phyloP scores from a whole-genome alignment of 2,113 vertebrate species.

The Podarcis raffonei region DNA sequence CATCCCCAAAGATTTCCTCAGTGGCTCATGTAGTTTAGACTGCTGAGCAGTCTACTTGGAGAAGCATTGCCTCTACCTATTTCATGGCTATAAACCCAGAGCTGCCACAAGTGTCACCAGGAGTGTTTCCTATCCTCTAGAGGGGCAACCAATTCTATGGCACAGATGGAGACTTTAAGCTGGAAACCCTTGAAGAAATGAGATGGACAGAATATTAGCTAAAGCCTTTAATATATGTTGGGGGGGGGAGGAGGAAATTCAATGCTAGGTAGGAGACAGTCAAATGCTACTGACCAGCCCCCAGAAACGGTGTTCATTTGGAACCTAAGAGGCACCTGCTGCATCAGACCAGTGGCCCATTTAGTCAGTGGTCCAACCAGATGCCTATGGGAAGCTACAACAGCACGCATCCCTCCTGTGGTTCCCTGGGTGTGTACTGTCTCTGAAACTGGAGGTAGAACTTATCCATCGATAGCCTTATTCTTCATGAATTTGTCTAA shows the following conservation, averaged over 20 bases:
- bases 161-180: neutral
- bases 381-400: no score
- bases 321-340: no score
- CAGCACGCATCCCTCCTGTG: no score
- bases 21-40: neutral
- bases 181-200: no score
- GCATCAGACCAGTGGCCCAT: no score
- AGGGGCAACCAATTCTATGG: neutral
- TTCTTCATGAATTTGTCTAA: no score
- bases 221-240: neutral
- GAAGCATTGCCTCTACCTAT: rapidly evolving
- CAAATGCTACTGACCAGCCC: neutral
- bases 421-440: no score
- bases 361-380: no score
- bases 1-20: neutral
- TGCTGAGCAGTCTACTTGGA: rapidly evolving
- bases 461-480: no score
- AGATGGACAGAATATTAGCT: no score
- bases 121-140: neutral
- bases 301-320: neutral
- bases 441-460: no score
- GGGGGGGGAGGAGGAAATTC: neutral
- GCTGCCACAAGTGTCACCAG: rapidly evolving
- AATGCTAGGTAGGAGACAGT: neutral
- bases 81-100: neutral